Evolutionary conservation across 2,113 vertebrate genomes (phyloP).

Genomic region (Gymnorhina tibicen): DNA sequence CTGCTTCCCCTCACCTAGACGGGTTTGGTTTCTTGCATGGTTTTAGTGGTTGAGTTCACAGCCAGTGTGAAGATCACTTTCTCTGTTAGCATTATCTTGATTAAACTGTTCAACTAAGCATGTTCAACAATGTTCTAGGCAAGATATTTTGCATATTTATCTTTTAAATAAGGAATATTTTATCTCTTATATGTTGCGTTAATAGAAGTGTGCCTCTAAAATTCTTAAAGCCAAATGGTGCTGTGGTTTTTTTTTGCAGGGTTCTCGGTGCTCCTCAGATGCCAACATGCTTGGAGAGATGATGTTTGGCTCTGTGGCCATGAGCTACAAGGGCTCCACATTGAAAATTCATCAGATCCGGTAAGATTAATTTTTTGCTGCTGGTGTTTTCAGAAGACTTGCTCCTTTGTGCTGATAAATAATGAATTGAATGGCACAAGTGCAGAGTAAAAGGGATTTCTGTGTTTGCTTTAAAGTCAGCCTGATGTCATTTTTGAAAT

Average conservation of each 20-base stretch:
- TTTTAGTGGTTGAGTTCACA: neutral
- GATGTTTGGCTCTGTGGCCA: conserved; percentile 99
- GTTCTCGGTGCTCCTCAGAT: conserved; percentile 89
- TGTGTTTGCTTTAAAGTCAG: neutral
- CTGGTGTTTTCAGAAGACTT: neutral
- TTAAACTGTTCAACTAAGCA: neutral
- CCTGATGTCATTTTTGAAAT: neutral
- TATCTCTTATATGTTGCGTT: neutral
- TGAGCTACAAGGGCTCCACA: conserved; percentile 98
- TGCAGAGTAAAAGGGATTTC: neutral
- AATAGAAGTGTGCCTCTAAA: neutral
- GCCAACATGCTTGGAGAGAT: conserved; percentile 98
- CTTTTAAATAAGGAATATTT: neutral
- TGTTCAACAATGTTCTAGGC: neutral
- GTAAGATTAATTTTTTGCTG: conserved; percentile 64
- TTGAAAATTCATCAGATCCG: conserved; percentile 98
- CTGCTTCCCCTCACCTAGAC: neutral
- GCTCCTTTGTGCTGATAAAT: neutral
- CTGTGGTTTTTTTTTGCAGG: conserved; percentile 61
- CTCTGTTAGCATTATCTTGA: neutral
- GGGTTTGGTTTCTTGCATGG: neutral
- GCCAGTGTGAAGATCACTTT: neutral
- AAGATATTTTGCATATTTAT: neutral
- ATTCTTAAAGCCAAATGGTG: neutral
- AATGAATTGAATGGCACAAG: neutral